Conservation (phyloP, 2,113 vertebrate species). For the Oceanites oceanicus region DNA sequence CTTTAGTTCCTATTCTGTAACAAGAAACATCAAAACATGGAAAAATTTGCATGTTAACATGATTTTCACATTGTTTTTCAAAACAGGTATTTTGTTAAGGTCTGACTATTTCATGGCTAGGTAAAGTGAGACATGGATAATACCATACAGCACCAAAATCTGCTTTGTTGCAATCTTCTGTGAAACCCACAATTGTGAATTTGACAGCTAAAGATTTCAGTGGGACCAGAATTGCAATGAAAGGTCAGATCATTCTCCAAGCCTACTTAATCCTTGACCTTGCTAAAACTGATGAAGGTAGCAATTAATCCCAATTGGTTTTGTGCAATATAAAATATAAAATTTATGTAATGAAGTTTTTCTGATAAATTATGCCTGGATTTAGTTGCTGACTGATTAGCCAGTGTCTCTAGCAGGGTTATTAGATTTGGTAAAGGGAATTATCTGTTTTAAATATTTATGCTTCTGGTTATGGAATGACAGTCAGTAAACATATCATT, state of each 20-base stretch:
- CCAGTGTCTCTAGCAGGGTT: not conserved
- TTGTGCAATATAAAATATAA: not conserved
- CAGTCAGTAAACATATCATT: not conserved
- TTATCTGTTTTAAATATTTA: not conserved
- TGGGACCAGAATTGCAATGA: not conserved
- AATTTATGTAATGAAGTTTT: not conserved
- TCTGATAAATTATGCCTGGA: not conserved
- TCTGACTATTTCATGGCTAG: not conserved
- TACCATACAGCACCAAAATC: not conserved
- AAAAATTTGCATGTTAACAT: not conserved
- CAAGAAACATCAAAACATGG: not conserved
- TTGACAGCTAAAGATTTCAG: not conserved
- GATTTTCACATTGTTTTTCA: not conserved
- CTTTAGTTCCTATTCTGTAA: not conserved
- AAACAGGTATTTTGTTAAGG: not conserved
- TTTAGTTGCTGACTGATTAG: not conserved
- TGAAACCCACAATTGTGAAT: not conserved
- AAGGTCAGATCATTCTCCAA: not conserved
- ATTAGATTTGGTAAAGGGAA: not conserved
- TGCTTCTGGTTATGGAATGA: not conserved
- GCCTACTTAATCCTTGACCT: not conserved
- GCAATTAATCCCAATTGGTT: not conserved
- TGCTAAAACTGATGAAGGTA: not conserved
- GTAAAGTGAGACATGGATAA: not conserved
- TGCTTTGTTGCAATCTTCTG: not conserved